Evolutionary conservation across 2,113 vertebrate genomes (phyloP), one percentile per base, ranked within the genome.

Genomic region (Hoplias malabaricus): DNA sequence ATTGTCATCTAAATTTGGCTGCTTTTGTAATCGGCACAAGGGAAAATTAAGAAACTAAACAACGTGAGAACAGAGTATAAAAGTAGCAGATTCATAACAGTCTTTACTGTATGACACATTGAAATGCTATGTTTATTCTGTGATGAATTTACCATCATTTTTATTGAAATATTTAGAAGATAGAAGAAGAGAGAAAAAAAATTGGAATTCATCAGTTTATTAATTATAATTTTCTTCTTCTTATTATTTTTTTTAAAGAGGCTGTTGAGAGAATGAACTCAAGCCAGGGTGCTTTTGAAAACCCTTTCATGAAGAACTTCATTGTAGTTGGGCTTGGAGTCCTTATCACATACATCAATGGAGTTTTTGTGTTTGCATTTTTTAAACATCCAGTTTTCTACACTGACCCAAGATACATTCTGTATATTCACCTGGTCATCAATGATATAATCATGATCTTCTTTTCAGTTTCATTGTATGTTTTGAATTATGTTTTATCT

Each of bases 361-460:
- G 78, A 16, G 56, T 77, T 23, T 46, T 83, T 1, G 63, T 83
- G 4, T 12, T 70, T 56, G 61, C 27, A 6, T 80, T 83, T 25
- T 77, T 73, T 9, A 69, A 23, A 16, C 56, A 65, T 68, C 29
- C 27, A 36, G 40, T 75, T n/a, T 83, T 83, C 40, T 50, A 68
- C 29, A 73, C 16, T 4, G 66, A 80, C 27, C 46, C 82, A 33
- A 77, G 82, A 65, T 84, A 81, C 61, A 84, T 84, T 16, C 38
- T 84, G 25, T 83, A 80, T 36, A 75, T 75, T 54, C 70, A 81
- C 48, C 75, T 81, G 5, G 82, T 83, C 8, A 56, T 83, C 43
- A 80, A 81, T 54, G 78, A 80, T 36, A 77, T 80, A 31, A 71
- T 77, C 3, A 72, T 75, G 76, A 33, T 83, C 10, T 76, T 1